Percentiles rank a stretch among this genome's conserved stretches.
These are phyloP conservation scores for Stomatorhinus walkeri DNA, from an alignment of 2,797 vertebrate genomes.

Conservation along the genomic window DNA sequence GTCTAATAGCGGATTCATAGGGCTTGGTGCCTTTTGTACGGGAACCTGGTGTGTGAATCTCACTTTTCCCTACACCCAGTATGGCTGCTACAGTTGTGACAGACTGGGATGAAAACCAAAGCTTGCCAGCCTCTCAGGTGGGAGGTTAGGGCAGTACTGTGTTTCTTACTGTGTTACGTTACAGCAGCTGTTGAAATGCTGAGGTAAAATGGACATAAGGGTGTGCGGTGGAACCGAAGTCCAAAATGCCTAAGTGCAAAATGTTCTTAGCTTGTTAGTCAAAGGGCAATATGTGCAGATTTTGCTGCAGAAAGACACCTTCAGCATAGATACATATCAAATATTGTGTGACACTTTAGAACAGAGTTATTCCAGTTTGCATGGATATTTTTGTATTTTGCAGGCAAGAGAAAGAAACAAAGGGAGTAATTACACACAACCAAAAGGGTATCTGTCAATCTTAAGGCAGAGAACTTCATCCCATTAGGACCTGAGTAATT, in stretches of 20 bases:
- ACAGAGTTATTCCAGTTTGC: neutral
- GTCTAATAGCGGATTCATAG: neutral
- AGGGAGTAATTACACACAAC: neutral
- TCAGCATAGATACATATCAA: neutral
- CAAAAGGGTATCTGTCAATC: conserved; percentile 7
- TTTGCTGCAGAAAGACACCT: neutral
- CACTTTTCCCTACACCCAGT: neutral
- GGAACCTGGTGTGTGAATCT: neutral
- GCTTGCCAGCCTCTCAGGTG: neutral
- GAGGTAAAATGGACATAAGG: neutral
- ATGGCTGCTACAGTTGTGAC: neutral
- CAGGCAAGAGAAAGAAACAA: neutral
- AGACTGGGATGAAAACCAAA: neutral
- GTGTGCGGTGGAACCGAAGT: neutral
- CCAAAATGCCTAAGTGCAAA: neutral
- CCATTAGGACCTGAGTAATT: neutral
- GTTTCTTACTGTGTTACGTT: neutral
- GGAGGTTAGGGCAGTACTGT: neutral
- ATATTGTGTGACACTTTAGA: neutral
- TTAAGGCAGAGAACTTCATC: neutral
- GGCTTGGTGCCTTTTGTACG: neutral
- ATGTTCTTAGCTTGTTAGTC: neutral
- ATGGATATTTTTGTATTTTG: neutral
- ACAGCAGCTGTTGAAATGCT: neutral
- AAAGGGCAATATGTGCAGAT: neutral